Base-by-base conservation (phyloP, 1,140 invertebrate species). In the Drosophila ambigua region DNA sequence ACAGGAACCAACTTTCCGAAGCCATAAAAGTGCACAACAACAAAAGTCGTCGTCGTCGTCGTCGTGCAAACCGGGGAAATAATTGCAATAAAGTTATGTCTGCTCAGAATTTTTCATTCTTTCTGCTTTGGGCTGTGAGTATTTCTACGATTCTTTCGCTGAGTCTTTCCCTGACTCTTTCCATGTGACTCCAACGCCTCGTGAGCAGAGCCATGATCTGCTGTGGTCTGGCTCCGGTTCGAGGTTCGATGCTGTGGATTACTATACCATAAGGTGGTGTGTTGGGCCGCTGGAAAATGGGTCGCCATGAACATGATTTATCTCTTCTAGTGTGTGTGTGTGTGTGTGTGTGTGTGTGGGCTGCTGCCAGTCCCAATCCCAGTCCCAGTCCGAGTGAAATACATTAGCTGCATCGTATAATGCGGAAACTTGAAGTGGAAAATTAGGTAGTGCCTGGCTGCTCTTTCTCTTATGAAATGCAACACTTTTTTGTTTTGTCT, bases 21-120 rank as follows among this genome's bases (percentile, higher is more conserved):
- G 54, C 77, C 84, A 83, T 88, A 82, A 67, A 87, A 82, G 75
- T 79, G 75, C 60, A 65, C 35, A 71, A 69, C 73, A 77, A 57
- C 58, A 49, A 62, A 26, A 74, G 43, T 23, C 28, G 48, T 31
- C 61, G 51, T 20, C 20, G 0, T 20, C 20, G 20, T 20, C 20
- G 20, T 20, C 20, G 20, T 20, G 20, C 20, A 20, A 20, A 20
- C 20, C 20, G 20, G 31, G n/a, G 61, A 51, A 75, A 75, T 78
- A 82, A 77, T 78, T 77, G 79, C 78, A 63, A 58, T 61, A 45
- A 50, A 81, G 78, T 75, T 81, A 81, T 85, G 77, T 79, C 82
- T 71, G 57, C 43, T 45, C 49, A 45, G 62, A 64, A 64, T 73
- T 72, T 43, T 31, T 11, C 26, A 39, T 39, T 39, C 35, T 39